phyloP scores from a whole-genome alignment of 2,888 invertebrate species.

The Hypselothyrea guttata region DNA sequence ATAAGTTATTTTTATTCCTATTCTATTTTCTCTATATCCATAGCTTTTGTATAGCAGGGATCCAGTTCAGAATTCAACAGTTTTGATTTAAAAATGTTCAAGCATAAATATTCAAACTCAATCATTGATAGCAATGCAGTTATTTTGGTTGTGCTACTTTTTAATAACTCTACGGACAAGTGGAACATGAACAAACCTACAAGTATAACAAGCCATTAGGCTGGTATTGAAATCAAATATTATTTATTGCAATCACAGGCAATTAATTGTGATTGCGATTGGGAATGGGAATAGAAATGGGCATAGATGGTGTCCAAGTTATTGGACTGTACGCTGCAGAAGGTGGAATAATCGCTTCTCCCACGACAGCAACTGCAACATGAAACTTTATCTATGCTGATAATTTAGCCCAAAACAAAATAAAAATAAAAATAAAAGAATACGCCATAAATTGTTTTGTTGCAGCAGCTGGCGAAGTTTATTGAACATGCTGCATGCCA shows the following conservation, averaged over 20 bases:
- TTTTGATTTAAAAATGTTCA: too few relatives aligned
- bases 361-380: background rate
- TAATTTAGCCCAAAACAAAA: constrained; percentile 42
- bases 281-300: background rate
- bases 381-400: constrained; percentile 39
- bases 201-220: too few relatives aligned
- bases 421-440: constrained; percentile 7
- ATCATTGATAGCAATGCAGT: too few relatives aligned
- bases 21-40: too few relatives aligned
- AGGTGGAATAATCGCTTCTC: background rate
- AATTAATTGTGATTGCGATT: background rate
- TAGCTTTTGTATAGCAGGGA: too few relatives aligned
- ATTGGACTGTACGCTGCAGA: background rate
- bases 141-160: too few relatives aligned
- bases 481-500: constrained; percentile 31
- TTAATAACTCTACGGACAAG: too few relatives aligned
- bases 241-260: constrained; percentile 47
- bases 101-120: too few relatives aligned
- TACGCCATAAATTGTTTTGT: constrained; percentile 8
- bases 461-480: constrained; percentile 26
- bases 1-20: too few relatives aligned
- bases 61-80: too few relatives aligned
- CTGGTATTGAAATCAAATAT: too few relatives aligned
- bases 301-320: background rate
- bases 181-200: too few relatives aligned